These are phyloP conservation scores for Crenichthys baileyi DNA, from an alignment of 2,797 vertebrate genomes.

Conservation along the genomic window DNA sequence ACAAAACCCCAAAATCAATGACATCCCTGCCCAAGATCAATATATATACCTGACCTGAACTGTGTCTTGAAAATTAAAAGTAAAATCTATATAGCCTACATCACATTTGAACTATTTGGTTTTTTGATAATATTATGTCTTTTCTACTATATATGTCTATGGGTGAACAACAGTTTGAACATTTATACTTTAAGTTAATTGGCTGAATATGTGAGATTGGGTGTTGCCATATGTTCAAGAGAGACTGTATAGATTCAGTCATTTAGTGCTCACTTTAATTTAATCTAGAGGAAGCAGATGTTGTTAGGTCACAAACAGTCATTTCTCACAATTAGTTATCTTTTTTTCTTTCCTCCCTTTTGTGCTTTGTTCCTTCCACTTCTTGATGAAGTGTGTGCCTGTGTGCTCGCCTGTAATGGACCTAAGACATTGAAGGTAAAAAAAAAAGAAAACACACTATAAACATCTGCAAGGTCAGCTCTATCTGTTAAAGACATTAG, in stretches of 20 bases:
- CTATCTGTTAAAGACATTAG: slow-evolving; percentile 11
- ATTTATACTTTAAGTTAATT: neutral
- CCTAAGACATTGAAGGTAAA: neutral
- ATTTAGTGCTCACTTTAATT: slow-evolving; percentile 53
- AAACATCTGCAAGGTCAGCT: neutral
- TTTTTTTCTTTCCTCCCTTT: slow-evolving; percentile 19
- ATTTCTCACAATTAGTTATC: slow-evolving; percentile 58
- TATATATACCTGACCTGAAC: neutral
- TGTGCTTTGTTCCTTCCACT: slow-evolving; percentile 41
- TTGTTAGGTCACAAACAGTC: slow-evolving; percentile 33
- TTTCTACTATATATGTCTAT: neutral
- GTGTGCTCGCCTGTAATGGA: neutral
- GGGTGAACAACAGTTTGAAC: neutral
- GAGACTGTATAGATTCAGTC: slow-evolving; percentile 44
- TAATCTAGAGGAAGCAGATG: slow-evolving; percentile 73
- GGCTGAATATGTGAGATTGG: neutral
- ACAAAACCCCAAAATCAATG: neutral
- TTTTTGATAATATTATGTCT: neutral
- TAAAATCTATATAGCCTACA: neutral
- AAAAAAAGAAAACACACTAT: neutral
- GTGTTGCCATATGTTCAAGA: slow-evolving; percentile 34
- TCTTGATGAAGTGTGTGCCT: slow-evolving; percentile 36
- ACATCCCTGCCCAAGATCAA: neutral
- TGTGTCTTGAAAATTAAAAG: neutral
- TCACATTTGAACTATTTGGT: neutral